Conservation (phyloP, 2,888 invertebrate genomes). For the Parapristionchus giblindavisi region DNA sequence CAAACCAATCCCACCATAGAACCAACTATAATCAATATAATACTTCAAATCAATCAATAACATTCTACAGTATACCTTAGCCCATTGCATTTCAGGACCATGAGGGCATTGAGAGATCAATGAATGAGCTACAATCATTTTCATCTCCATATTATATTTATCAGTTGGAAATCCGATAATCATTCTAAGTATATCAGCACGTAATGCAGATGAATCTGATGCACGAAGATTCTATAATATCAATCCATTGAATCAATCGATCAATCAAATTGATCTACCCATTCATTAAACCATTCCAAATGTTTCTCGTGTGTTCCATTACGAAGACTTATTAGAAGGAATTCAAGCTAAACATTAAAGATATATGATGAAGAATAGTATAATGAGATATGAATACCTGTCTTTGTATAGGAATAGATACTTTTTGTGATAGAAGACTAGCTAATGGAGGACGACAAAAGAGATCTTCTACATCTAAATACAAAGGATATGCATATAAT, state of each 20-base stretch:
- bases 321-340: slow-evolving; percentile 3
- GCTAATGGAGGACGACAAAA: slow-evolving; percentile 11
- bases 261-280: neutral
- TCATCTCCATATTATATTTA: slow-evolving; percentile 27
- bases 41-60: neutral
- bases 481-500: neutral
- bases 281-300: slow-evolving; percentile 28
- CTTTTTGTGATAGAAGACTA: neutral
- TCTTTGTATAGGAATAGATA: slow-evolving; percentile 27
- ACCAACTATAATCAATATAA: slow-evolving; percentile 6
- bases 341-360: slow-evolving; percentile 16
- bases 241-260: neutral
- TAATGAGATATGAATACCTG: too few relatives aligned
- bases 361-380: too few relatives aligned
- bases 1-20: slow-evolving; percentile 34
- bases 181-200: slow-evolving; percentile 23
- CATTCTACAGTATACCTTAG: slow-evolving; percentile 1
- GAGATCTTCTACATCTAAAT: slow-evolving; percentile 23
- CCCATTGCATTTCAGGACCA: slow-evolving; percentile 31
- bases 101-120: slow-evolving; percentile 4
- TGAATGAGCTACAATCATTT: neutral
- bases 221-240: slow-evolving; percentile 4
- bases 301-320: slow-evolving; percentile 31
- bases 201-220: slow-evolving; percentile 12
- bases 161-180: neutral